Percentiles rank a stretch among this genome's conserved stretches.
Conservation (phyloP, 2,888 invertebrate genomes). For the Epicampocera succincta region DNA sequence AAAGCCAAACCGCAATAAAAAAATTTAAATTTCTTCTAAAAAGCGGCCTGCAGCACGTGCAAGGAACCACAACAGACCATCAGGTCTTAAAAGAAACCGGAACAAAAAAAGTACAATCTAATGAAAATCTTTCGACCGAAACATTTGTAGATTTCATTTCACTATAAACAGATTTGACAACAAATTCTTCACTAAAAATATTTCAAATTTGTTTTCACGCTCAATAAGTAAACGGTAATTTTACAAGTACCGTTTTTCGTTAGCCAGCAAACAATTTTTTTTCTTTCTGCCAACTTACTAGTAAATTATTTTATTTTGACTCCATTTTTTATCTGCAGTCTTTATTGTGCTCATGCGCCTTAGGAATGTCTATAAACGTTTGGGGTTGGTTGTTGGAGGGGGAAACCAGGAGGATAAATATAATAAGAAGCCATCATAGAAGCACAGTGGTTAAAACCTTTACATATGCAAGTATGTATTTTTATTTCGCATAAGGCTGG, state of each 20-base stretch:
- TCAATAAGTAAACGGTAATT: constrained; percentile 25
- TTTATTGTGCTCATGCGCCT: constrained; percentile 51
- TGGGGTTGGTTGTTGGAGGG: background rate
- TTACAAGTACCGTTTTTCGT: background rate
- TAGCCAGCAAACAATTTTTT: background rate
- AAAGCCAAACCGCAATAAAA: constrained; percentile 68
- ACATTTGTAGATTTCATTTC: constrained; percentile 32
- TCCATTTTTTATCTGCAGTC: constrained; percentile 35
- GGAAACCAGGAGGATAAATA: constrained; percentile 26
- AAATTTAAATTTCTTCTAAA: constrained; percentile 24
- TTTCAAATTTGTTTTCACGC: background rate
- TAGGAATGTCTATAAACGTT: background rate
- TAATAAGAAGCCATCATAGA: constrained; percentile 63
- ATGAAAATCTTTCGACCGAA: constrained; percentile 5
- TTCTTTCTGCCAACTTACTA: constrained; percentile 29
- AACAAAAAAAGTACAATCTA: constrained; percentile 18
- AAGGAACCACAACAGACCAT: constrained; percentile 5
- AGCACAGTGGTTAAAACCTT: constrained; percentile 56
- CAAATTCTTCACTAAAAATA: constrained; percentile 33
- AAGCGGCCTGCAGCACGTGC: constrained; percentile 13
- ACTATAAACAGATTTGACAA: constrained; percentile 53
- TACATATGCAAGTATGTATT: too few relatives aligned
- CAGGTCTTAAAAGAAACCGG: background rate
- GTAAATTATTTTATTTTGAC: too few relatives aligned
- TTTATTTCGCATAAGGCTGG: too few relatives aligned